Evolutionary conservation across 2,113 vertebrate genomes (phyloP), one percentile per base, ranked within the genome.

Genomic region (Rutilus rutilus): DNA sequence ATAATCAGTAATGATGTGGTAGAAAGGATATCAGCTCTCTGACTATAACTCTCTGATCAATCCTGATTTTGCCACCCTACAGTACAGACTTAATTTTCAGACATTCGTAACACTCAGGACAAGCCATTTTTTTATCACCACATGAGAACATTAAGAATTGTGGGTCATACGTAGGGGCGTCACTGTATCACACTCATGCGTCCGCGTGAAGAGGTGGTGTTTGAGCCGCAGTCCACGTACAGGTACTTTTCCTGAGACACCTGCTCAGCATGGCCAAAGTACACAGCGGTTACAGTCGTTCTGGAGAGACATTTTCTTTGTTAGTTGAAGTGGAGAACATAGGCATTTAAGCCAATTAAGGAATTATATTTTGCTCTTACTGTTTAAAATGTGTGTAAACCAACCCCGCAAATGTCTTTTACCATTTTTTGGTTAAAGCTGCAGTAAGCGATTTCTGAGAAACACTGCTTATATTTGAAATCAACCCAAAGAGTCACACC

Each of bases 221-320:
- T 99, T 78, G 96, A 94, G 59, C 97, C 97, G 85, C 97, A 98
- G 92, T 99, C 97, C 45, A 98, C 96, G 36, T 98, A 98, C 91
- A 98, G 96, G 92, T 98, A 99, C 82, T 94, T 96, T 92, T 98
- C 97, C 89, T 96, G 96, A 86, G 97, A 97, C 84, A 97, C 96
- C 91, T 98, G 97, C 89, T 98, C 97, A 10, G 95, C 93, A 50
- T 98, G 97, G 73, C 96, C 97, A 10, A 98, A 97, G 92, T 97
- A 98, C 0, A 95, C 91, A 0, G 97, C 96, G 52, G 97, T 98
- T 86, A 99, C 96, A 0, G 96, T 98, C 88, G 97, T 96, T 92
- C 97, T 99, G 92, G 54, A 91, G 30, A 50, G 47, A 76, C 21
- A 69, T 21, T 67, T 57, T 73, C 30, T 80, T 9, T 47, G 6